These are phyloP conservation scores for Clarias laeviceps DNA, from an alignment of 2,797 vertebrate species.

Conservation along the genomic window DNA sequence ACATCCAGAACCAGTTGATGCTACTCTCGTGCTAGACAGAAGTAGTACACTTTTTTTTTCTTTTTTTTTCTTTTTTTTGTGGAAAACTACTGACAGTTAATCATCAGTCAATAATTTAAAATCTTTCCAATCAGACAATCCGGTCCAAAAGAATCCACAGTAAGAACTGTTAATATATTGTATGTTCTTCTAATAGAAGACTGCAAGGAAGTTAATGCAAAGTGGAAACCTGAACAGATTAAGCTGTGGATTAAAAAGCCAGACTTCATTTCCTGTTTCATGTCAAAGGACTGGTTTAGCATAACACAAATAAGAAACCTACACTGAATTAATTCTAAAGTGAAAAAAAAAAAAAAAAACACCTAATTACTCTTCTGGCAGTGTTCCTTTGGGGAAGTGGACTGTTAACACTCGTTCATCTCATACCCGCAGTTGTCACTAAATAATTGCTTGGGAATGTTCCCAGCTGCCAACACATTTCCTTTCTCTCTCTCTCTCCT, in stretches of 20 bases:
- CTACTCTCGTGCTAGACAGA: background rate
- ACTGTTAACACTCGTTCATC: conserved; percentile 51
- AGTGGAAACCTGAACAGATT: conserved; percentile 12
- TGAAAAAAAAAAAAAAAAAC: conserved; percentile 19
- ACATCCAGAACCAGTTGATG: conserved; percentile 61
- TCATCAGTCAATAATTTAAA: background rate
- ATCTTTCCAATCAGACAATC: background rate
- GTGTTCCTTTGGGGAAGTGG: conserved; percentile 42
- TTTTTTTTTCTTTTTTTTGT: background rate
- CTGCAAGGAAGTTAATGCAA: background rate
- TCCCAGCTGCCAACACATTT: conserved; percentile 55
- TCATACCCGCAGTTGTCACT: conserved; percentile 56
- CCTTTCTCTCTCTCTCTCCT: background rate
- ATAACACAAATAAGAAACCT: conserved; percentile 18
- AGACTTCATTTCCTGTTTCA: background rate
- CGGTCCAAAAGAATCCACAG: background rate
- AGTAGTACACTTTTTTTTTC: background rate
- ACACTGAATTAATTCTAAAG: conserved; percentile 34
- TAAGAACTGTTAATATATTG: background rate
- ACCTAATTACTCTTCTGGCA: conserved; percentile 49
- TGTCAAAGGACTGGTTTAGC: conserved; percentile 14
- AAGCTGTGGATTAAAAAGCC: background rate
- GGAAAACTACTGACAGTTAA: background rate
- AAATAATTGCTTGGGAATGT: conserved; percentile 60
- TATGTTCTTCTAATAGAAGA: background rate